These are phyloP conservation scores for Rhynchopsitta pachyrhyncha DNA, from an alignment of 2,113 vertebrate genomes.

Conservation along the genomic window DNA sequence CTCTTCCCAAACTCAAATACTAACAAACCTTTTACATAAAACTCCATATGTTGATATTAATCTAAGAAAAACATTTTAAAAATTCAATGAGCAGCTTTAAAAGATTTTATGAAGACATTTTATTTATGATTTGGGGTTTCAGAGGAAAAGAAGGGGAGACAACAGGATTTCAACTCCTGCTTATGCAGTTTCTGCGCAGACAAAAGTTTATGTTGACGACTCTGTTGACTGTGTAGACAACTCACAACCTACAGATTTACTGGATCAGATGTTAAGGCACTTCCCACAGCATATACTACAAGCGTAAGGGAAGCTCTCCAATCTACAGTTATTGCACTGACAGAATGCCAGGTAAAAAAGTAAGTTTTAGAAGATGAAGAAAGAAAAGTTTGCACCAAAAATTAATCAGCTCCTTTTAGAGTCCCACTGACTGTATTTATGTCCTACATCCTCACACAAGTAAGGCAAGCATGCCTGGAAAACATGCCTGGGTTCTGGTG, in stretches of 20 bases:
- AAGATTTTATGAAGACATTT: neutral
- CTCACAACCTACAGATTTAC: rapidly evolving
- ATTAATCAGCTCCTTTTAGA: neutral
- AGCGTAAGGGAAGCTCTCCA: neutral
- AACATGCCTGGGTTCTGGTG: neutral
- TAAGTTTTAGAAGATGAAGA: neutral
- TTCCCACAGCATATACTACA: neutral
- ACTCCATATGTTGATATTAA: neutral
- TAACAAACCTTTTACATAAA: neutral
- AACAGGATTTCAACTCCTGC: neutral
- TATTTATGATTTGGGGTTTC: neutral
- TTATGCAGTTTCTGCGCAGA: neutral
- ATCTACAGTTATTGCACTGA: neutral
- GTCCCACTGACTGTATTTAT: neutral
- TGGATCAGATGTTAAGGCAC: neutral
- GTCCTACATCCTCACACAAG: neutral
- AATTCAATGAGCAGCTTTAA: neutral
- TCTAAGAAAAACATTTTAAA: neutral
- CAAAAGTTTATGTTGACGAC: rapidly evolving
- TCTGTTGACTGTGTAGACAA: neutral
- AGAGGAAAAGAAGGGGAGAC: neutral
- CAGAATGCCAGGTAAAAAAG: neutral
- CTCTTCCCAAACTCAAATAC: neutral
- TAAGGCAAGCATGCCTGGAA: neutral
- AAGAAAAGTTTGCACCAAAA: neutral